A percentile compares a stretch with the other conserved stretches of the same genome.
These are phyloP conservation scores for Pseudolaguvia tuberculata DNA, from an alignment of 2,113 vertebrate genomes.

Conservation along the genomic window DNA sequence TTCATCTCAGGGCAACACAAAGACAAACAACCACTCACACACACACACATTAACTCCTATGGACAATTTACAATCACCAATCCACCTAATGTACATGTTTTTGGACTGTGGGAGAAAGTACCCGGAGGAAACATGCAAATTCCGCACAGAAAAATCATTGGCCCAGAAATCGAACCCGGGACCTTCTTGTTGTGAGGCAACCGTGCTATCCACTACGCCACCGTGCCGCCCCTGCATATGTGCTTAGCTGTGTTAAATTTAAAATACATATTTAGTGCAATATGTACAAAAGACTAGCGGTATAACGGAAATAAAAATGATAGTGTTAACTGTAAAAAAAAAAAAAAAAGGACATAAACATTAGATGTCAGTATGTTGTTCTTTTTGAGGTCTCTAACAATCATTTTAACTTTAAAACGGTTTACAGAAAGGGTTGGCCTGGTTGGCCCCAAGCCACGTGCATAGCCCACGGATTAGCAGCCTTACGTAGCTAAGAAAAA, in stretches of 20 bases:
- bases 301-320: neutral
- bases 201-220: too few species aligned
- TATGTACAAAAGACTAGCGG: neutral
- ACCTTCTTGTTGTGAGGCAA: too few species aligned
- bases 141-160: too few species aligned
- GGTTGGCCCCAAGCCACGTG: conserved; percentile 32
- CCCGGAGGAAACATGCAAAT: neutral
- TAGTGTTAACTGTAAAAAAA: neutral
- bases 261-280: too few species aligned
- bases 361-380: neutral
- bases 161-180: too few species aligned
- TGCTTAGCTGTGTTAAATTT: neutral
- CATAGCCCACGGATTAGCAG: conserved; percentile 27
- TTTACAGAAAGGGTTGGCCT: neutral
- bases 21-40: conserved; percentile 19
- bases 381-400: neutral
- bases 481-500: conserved; percentile 32
- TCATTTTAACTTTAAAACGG: neutral
- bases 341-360: conserved; percentile 8
- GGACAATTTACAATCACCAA: too few species aligned
- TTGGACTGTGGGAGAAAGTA: too few species aligned
- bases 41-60: neutral
- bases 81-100: too few species aligned
- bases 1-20: conserved; percentile 65
- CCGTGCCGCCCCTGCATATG: too few species aligned